phyloP scores from a whole-genome alignment of 2,888 invertebrate species.

The Chorisops tibialis region DNA sequence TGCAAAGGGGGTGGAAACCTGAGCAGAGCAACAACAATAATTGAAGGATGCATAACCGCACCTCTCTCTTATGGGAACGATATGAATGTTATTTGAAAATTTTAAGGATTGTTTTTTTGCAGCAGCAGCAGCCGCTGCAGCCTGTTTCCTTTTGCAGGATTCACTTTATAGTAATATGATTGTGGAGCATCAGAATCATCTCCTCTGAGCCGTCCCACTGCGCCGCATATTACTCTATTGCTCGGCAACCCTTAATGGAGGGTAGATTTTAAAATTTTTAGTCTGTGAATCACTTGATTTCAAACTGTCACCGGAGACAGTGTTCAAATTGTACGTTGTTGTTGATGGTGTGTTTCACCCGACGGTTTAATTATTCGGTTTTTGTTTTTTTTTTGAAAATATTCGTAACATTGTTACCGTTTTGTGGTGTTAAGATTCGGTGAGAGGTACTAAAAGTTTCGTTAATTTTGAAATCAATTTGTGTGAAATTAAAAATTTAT shows the following conservation, averaged over 20 bases:
- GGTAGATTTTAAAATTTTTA: slow-evolving; percentile 32
- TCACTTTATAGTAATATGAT: too few species aligned
- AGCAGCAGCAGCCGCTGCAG: too few species aligned
- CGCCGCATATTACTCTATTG: too few species aligned
- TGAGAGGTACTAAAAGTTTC: not conserved
- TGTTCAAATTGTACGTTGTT: not conserved
- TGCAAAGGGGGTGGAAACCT: too few species aligned
- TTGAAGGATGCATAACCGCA: slow-evolving; percentile 14
- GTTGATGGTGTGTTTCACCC: not conserved
- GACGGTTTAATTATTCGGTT: slow-evolving; percentile 6
- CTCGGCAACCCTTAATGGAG: slow-evolving; percentile 19
- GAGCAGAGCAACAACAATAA: slow-evolving; percentile 17
- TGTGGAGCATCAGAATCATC: too few species aligned
- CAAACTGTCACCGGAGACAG: slow-evolving; percentile 50
- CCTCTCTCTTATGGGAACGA: not conserved
- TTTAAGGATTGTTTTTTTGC: slow-evolving; percentile 16
- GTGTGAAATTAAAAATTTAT: too few species aligned
- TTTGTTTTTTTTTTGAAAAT: not conserved
- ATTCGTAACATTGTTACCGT: too few species aligned
- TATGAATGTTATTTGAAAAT: slow-evolving; percentile 22
- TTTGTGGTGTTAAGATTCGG: too few species aligned
- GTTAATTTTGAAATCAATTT: too few species aligned
- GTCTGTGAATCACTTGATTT: slow-evolving; percentile 50
- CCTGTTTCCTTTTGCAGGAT: too few species aligned
- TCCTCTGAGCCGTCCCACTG: too few species aligned